Percentiles rank a stretch among this genome's conserved stretches.
Conservation (phyloP, 1,140 invertebrate species). For the Brachionus calyciflorus region DNA sequence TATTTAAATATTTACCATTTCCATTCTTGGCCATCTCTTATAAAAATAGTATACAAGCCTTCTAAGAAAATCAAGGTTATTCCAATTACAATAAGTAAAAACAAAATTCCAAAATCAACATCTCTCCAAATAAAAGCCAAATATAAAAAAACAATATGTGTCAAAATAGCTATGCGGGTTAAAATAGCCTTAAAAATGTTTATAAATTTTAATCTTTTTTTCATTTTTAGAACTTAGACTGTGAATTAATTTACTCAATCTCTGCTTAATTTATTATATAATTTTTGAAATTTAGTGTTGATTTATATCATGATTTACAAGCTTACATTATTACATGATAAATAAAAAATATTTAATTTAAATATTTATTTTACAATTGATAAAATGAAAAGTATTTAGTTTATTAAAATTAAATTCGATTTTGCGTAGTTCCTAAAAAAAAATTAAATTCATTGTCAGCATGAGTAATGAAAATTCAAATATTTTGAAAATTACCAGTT, state of each 20-base stretch:
- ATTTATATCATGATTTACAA: too few species aligned
- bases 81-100: neutral
- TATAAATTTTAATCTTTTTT: conserved; percentile 14
- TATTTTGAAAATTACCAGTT: too few species aligned
- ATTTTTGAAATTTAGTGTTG: too few species aligned
- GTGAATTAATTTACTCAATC: neutral
- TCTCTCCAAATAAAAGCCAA: conserved; percentile 8
- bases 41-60: conserved; percentile 4
- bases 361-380: too few species aligned
- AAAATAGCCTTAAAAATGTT: conserved; percentile 3
- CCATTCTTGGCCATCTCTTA: neutral
- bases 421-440: too few species aligned
- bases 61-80: neutral
- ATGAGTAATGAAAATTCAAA: too few species aligned
- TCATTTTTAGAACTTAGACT: neutral
- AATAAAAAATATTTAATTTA: too few species aligned
- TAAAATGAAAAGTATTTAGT: too few species aligned
- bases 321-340: too few species aligned
- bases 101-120: neutral
- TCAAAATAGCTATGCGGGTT: neutral
- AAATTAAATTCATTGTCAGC: too few species aligned
- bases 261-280: too few species aligned
- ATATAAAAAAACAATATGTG: conserved; percentile 14
- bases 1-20: neutral
- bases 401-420: too few species aligned